phyloP scores from a whole-genome alignment of 2,113 vertebrate genomes.

The Gymnarchus niloticus region DNA sequence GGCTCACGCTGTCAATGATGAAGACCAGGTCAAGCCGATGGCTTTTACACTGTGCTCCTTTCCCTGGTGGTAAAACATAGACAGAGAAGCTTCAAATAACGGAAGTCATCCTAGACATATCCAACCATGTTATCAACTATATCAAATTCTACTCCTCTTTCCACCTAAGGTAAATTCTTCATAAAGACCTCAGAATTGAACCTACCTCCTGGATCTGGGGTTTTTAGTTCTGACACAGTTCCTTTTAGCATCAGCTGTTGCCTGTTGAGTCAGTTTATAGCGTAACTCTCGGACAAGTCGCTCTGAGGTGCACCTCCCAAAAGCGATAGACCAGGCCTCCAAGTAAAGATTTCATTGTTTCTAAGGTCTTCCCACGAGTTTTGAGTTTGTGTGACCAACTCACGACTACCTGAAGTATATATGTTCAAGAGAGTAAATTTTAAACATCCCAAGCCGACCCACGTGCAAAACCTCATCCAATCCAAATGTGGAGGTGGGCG shows the following conservation, averaged over 20 bases:
- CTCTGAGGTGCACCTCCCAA: slow-evolving; percentile 40
- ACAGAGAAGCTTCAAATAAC: not conserved
- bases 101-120: not conserved
- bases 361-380: slow-evolving; percentile 14
- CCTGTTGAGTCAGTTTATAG: slow-evolving; percentile 48
- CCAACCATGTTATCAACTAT: not conserved
- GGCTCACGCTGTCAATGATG: slow-evolving; percentile 74
- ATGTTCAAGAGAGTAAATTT: slow-evolving; percentile 37
- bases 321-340: slow-evolving; percentile 48
- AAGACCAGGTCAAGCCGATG: slow-evolving; percentile 84
- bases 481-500: slow-evolving; percentile 36
- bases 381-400: slow-evolving; percentile 2
- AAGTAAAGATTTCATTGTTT: slow-evolving; percentile 51
- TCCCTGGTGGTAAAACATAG: slow-evolving; percentile 38
- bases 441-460: slow-evolving; percentile 36
- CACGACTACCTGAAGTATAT: slow-evolving; percentile 27
- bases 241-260: slow-evolving; percentile 27
- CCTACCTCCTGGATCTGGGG: slow-evolving; percentile 57
- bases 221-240: slow-evolving; percentile 30
- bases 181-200: not conserved
- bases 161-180: not conserved
- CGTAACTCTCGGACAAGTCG: slow-evolving; percentile 50
- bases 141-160: not conserved
- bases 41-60: slow-evolving; percentile 68
- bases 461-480: slow-evolving; percentile 48